Evolutionary conservation across 2,888 invertebrate genomes (phyloP).

Genomic region (Periphyllus acericola): DNA sequence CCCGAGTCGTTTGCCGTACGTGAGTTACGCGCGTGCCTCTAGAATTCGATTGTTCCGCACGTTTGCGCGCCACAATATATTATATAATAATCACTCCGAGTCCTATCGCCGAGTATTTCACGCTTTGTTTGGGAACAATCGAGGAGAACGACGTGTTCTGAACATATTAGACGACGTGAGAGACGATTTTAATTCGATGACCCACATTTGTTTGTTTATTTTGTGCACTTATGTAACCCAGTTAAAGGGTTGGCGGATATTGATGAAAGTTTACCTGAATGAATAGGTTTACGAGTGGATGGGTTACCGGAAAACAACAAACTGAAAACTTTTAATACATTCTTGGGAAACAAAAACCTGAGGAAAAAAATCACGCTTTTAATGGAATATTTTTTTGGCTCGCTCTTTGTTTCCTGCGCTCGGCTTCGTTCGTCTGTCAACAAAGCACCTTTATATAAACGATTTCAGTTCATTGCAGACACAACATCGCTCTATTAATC

Average conservation of each 20-base stretch:
- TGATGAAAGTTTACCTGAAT: conserved; percentile 41
- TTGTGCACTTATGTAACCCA: not conserved
- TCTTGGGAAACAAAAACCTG: not conserved
- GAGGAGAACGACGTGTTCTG: not conserved
- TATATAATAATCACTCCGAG: too few relatives aligned
- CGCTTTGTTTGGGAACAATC: too few relatives aligned
- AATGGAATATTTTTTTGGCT: conserved; percentile 20
- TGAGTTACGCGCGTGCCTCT: too few relatives aligned
- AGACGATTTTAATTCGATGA: not conserved
- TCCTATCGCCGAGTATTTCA: too few relatives aligned
- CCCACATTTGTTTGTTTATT: conserved; percentile 38
- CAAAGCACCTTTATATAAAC: not conserved
- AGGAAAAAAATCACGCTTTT: not conserved
- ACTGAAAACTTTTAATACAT: conserved; percentile 30
- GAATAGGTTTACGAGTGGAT: conserved; percentile 21
- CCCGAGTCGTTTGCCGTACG: too few relatives aligned
- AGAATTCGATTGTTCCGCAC: not conserved
- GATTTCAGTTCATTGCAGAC: not conserved
- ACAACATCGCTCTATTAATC: not conserved
- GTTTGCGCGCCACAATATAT: not conserved
- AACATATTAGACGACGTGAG: not conserved
- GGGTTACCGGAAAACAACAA: conserved; percentile 35
- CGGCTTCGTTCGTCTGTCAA: not conserved
- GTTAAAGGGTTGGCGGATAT: conserved; percentile 23
- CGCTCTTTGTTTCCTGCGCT: not conserved